Base-by-base conservation (phyloP, 2,113 vertebrate species). In the Emydura subglobosa region DNA sequence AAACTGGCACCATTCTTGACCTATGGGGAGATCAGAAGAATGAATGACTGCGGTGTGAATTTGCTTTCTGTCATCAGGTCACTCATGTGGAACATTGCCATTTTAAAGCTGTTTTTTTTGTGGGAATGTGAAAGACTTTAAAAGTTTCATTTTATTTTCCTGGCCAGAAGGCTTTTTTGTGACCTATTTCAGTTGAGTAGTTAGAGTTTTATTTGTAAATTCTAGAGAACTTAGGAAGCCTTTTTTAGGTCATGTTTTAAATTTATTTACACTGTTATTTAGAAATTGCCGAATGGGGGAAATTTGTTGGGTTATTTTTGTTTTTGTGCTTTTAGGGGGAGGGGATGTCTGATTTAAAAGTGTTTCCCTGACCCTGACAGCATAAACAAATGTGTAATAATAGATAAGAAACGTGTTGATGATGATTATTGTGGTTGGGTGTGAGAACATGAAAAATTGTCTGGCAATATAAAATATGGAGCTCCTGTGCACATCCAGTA, bases 61-160 rank as follows among this genome's bases (percentile, higher is more conserved):
- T 96, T 93, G 29, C 47, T 94, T 96, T 96, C 82, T 94, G 90
- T 94, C 96, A 84, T 83, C 61, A 90, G 55, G 82, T 87, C 87
- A 89, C 47, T 89, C 42, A 79, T 83, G 83, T 90, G 90, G 92
- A 96, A 91, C 85, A 65, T 44, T 94, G 59, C 10, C 4, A 5
- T 87, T 95, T 87, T 87, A 59, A 89, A 93, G 53, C 7, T 88
- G 34, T 83, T 83, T 85, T 74, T 74, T 76, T 87, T 50, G 10
- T 89, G 27, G 82, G 31, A 50, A 11, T 21, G 2, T 51, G 22
- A 81, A 29, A 86, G 68, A 79, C 54, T 50, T 78, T 88, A 94
- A 49, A 59, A 89, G 54, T 61, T 94, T 96, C 80, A 78, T 84
- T 54, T 83, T 42, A 24, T 93, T 25, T 84, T 81, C 10, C n/a